Evolutionary conservation across 2,888 invertebrate species (phyloP), one percentile per base, ranked within the genome.

Genomic region (Andrena trimmerana): DNA sequence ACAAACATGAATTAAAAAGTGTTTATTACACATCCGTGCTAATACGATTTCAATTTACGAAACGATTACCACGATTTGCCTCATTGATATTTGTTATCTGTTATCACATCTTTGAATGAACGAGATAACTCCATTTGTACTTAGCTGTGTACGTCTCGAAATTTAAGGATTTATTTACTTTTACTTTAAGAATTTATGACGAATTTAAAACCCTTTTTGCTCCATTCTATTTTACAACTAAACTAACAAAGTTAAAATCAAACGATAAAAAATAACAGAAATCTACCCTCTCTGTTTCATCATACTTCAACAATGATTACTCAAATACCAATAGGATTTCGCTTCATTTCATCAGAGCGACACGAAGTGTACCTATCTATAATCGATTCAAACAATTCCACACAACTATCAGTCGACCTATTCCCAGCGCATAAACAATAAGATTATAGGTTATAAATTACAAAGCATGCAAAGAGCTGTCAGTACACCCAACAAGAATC

Each of bases 391-490:
- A 52, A 29, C 7, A 60, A 29, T 68, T 10, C 16, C 7, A 57
- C n/a, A 10, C 16, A 10, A 68, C 0, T 36, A n/a, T 36, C 7
- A n/a, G 16, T 2, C 5, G 33, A 42, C 24, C 16, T n/a, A 2
- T 36, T 57, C 57, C 2, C 42, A 69, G n/a, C 7, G 29, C 2
- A 4, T 8, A 4, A 42, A 48, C 29, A 29, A 20, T 31, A 48
- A 4, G 4, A 66, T n/a, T 31, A 77, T 42, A 80, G 50, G 50
- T 70, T 78, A 66, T 68, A 79, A 50, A 54, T 48, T 54, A 63
- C 31, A 36, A 2, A 13, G 1, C 57, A 65, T 42, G 1, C 4
- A 27, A 36, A 57, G 27, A 77, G 50, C 24, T 60, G 42, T 52
- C 8, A 48, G 13, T 65, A 59, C 13, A 29, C 5, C n/a, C 6